Evolutionary conservation across 1,140 invertebrate species (phyloP), one percentile per base, ranked within the genome.

Genomic region (Brachionus asplanchnoidis): DNA sequence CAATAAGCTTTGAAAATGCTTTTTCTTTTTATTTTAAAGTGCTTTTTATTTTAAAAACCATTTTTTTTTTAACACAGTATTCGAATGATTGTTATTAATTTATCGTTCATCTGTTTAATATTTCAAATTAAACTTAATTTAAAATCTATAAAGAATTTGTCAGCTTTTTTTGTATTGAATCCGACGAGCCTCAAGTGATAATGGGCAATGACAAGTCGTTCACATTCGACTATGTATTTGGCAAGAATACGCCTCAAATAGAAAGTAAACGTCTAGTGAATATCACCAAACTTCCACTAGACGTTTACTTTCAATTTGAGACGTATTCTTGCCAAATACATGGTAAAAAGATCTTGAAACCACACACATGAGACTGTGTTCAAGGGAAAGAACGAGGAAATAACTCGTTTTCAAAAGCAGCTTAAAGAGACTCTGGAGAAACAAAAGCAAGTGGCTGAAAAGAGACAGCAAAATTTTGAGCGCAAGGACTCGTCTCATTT

Each of bases 171-270:
- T n/a, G n/a, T n/a, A n/a, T n/a, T n/a, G n/a, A n/a, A n/a, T n/a
- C n/a, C 7, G 83, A 75, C 14, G 85, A 87, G 42, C 82, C 78
- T 7, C 84, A 84, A 60, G 36, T 83, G 23, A 91, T 95, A 0
- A 91, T 99, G 3, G 96, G 96, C 70, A 93, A 94, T 8, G 95
- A 98, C 89, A 92, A 94, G 86, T 90, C 92, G 0, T 97, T 95
- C 86, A 96, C 95, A 0, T 97, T 93, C 87, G 96, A 97, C 88
- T 93, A 93, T 91, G 94, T 95, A 0, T 96, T 95, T 88, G 91
- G 92, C 73, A 90, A 92, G 23, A 89, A 92, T 23, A 90, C 93
- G 17, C 90, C 88, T 0, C 95, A 97, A 87, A 90, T 92, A 88
- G 95, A 95, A 88, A 91, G 94, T 56, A 95, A 95, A 87, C 91